These are phyloP conservation scores for Mus pahari DNA, from an alignment of 2,113 vertebrate species.

Conservation along the genomic window DNA sequence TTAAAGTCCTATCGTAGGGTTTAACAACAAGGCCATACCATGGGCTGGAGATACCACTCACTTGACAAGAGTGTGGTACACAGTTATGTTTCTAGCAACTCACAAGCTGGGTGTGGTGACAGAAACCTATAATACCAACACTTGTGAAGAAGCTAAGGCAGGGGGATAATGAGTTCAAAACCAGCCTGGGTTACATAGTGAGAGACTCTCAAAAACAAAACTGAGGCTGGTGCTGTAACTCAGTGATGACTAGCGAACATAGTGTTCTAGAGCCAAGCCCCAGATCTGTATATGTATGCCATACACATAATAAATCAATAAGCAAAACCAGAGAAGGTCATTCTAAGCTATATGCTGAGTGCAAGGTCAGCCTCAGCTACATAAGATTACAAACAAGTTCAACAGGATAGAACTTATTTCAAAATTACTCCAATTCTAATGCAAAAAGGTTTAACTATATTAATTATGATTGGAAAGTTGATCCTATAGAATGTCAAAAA, in stretches of 20 bases:
- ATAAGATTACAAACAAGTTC: background rate
- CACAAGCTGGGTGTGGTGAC: background rate
- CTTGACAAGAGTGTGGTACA: background rate
- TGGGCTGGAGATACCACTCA: background rate
- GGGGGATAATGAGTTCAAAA: background rate
- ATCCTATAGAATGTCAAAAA: background rate
- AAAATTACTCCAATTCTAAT: slow-evolving; percentile 11
- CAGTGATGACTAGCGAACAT: background rate
- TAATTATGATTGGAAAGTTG: slow-evolving; percentile 41
- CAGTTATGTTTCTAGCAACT: background rate
- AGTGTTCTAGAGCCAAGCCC: background rate
- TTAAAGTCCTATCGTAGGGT: background rate
- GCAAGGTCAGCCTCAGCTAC: background rate
- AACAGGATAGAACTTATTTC: slow-evolving; percentile 15
- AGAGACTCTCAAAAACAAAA: background rate
- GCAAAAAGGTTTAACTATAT: background rate
- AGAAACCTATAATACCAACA: background rate
- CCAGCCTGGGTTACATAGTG: background rate
- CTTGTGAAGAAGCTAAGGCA: background rate
- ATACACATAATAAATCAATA: background rate
- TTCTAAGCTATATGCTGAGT: background rate
- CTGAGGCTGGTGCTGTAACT: background rate
- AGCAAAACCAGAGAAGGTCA: background rate
- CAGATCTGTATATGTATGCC: background rate
- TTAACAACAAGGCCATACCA: slow-evolving; percentile 3